Evolutionary conservation across 2,113 vertebrate genomes (phyloP).

Genomic region (Daboia siamensis): DNA sequence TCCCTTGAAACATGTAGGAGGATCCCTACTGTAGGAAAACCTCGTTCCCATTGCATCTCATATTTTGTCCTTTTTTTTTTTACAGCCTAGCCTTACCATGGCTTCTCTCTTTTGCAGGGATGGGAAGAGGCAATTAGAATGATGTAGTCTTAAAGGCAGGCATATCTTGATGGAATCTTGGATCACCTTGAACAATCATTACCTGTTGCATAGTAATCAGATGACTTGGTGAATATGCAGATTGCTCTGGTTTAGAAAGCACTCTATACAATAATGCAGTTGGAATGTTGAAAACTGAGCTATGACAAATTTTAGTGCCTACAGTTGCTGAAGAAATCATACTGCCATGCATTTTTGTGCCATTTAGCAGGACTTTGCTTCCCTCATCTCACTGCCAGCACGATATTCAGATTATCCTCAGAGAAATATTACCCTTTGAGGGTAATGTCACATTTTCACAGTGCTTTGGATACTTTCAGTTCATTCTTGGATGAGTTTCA

Average conservation of each 20-base stretch:
- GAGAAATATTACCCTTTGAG: neutral
- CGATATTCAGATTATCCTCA: neutral
- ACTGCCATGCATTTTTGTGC: neutral
- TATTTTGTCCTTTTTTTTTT: neutral
- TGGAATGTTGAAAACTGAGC: too few relatives aligned
- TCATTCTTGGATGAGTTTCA: neutral
- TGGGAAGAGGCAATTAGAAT: neutral
- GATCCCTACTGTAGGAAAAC: too few relatives aligned
- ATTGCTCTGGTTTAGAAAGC: too few relatives aligned
- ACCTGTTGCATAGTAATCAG: too few relatives aligned
- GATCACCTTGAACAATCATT: too few relatives aligned
- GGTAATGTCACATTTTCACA: neutral
- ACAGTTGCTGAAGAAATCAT: too few relatives aligned
- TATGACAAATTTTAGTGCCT: too few relatives aligned
- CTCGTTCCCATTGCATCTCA: too few relatives aligned
- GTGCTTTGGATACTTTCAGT: neutral
- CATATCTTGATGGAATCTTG: neutral
- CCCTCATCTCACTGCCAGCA: neutral
- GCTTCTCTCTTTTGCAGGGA: neutral
- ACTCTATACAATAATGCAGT: too few relatives aligned
- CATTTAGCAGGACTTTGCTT: neutral
- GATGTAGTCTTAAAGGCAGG: neutral
- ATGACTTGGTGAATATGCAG: too few relatives aligned
- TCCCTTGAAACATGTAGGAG: too few relatives aligned
- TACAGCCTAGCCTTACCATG: neutral